These are phyloP conservation scores for Ametastegia equiseti DNA, from an alignment of 2,888 invertebrate species.

Conservation along the genomic window DNA sequence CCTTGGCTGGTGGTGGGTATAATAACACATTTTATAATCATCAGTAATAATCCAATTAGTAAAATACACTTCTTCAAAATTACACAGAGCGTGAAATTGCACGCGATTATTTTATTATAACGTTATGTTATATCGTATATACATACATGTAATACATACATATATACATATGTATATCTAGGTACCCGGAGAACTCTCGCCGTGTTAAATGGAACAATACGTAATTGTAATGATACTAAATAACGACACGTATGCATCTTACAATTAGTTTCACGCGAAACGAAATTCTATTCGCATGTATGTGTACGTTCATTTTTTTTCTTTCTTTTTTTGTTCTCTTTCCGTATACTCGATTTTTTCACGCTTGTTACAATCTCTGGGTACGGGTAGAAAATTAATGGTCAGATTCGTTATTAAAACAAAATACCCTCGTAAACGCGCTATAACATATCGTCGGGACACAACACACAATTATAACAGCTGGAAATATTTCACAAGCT, in stretches of 20 bases:
- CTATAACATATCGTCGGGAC: neutral
- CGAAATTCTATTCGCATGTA: neutral
- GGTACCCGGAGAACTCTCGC: no score
- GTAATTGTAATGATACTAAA: constrained; percentile 23
- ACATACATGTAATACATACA: no score
- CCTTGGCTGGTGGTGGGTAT: neutral
- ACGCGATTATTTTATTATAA: constrained; percentile 18
- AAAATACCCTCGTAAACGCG: neutral
- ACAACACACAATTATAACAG: neutral
- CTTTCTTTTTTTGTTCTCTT: neutral
- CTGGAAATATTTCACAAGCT: neutral
- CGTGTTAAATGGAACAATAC: no score
- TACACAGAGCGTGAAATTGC: constrained; percentile 43
- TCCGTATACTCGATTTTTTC: no score
- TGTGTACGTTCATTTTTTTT: neutral
- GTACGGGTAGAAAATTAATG: neutral
- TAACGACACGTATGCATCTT: constrained; percentile 15
- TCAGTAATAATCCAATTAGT: constrained; percentile 38
- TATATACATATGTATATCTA: no score
- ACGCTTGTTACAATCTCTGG: neutral
- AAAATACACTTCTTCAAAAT: constrained; percentile 40
- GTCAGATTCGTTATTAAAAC: constrained; percentile 23
- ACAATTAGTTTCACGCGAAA: neutral
- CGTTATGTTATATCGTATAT: neutral
- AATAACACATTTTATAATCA: constrained; percentile 42